These are phyloP conservation scores for Leucophenga maculata DNA, from an alignment of 2,888 invertebrate genomes.

Conservation along the genomic window DNA sequence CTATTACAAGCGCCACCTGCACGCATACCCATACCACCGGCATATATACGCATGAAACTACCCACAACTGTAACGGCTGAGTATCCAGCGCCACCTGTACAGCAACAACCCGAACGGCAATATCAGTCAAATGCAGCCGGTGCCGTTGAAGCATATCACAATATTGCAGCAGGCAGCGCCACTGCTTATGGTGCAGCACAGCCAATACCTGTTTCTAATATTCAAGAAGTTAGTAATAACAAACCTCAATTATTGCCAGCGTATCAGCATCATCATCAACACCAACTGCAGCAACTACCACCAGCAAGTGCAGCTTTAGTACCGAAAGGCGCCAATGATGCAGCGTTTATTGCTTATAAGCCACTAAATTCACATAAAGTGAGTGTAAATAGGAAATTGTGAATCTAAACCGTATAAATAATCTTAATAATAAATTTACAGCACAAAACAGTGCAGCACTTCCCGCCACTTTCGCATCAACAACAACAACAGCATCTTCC, in stretches of 20 bases:
- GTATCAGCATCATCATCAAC: constrained; percentile 10
- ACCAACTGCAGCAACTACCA: constrained; percentile 37
- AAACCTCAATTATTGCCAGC: too few relatives aligned
- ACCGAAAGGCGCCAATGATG: constrained; percentile 34
- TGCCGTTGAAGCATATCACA: constrained; percentile 12
- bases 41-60: constrained; percentile 63
- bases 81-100: background rate
- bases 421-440: constrained; percentile 42
- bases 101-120: constrained; percentile 30
- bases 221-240: too few relatives aligned
- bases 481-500: constrained; percentile 36
- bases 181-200: too few relatives aligned
- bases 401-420: constrained; percentile 45
- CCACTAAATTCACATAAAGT: constrained; percentile 58
- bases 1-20: constrained; percentile 52
- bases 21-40: constrained; percentile 63
- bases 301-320: constrained; percentile 42
- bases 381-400: constrained; percentile 44
- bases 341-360: constrained; percentile 59
- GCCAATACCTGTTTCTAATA: too few relatives aligned
- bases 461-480: constrained; percentile 57
- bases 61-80: constrained; percentile 24
- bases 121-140: constrained; percentile 15
- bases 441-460: constrained; percentile 68
- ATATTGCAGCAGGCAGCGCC: constrained; percentile 20